phyloP scores from a whole-genome alignment of 2,888 invertebrate species.

The Drosophila kanekoi region DNA sequence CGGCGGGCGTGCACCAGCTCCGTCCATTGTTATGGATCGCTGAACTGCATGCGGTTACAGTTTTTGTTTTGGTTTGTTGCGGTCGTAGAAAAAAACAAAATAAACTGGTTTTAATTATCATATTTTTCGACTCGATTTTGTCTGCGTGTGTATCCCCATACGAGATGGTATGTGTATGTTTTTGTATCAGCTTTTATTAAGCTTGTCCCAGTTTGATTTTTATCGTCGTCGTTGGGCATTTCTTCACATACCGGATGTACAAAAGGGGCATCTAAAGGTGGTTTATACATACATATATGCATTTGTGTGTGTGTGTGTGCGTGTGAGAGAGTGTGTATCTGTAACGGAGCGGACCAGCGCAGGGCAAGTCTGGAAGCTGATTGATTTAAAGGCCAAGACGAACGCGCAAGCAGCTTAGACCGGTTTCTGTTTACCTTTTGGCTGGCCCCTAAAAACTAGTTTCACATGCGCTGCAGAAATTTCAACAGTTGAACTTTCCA shows the following conservation, averaged over 20 bases:
- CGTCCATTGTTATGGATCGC: constrained; percentile 63
- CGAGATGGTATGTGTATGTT: constrained; percentile 22
- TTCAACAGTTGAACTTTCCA: constrained; percentile 77
- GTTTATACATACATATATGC: background rate
- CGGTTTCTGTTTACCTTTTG: constrained; percentile 55
- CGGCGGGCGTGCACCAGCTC: constrained; percentile 28
- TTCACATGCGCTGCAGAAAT: constrained; percentile 49
- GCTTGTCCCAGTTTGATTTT: constrained; percentile 75
- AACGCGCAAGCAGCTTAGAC: constrained; percentile 40
- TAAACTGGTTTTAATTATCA: constrained; percentile 76
- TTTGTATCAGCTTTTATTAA: constrained; percentile 60
- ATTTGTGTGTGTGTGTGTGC: background rate
- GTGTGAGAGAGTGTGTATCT: background rate
- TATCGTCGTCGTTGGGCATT: constrained; percentile 66
- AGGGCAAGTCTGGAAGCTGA: constrained; percentile 58
- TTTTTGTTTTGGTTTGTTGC: constrained; percentile 53
- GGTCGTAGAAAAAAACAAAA: constrained; percentile 45
- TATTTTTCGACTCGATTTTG: constrained; percentile 36
- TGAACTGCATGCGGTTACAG: constrained; percentile 61
- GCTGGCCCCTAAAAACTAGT: constrained; percentile 64
- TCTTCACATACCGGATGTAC: constrained; percentile 66
- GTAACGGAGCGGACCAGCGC: constrained; percentile 37
- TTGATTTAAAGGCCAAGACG: constrained; percentile 66
- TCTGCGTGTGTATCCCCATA: constrained; percentile 15
- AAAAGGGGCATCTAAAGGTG: constrained; percentile 26